phyloP scores from a whole-genome alignment of 2,113 vertebrate genomes.

The Microtus richardsoni region DNA sequence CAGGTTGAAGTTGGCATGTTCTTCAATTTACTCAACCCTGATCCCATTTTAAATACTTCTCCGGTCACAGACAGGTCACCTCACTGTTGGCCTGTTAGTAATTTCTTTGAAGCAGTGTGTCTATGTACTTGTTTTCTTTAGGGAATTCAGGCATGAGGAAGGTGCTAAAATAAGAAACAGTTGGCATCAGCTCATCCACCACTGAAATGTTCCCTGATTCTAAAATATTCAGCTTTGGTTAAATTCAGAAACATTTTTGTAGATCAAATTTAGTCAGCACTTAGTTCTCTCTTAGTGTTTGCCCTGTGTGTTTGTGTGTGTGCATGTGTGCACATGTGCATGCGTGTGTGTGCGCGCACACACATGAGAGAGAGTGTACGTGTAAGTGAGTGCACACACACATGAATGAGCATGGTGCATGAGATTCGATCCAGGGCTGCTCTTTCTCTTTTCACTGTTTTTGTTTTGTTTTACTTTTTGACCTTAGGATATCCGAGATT shows the following conservation, averaged over 20 bases:
- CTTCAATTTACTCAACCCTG: background rate
- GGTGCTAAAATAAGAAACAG: background rate
- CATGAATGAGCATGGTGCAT: background rate
- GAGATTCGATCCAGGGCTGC: background rate
- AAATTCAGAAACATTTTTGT: background rate
- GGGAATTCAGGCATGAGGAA: background rate
- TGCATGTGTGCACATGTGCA: background rate
- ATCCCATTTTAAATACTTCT: background rate
- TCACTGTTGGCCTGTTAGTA: background rate
- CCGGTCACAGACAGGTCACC: background rate
- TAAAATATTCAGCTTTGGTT: background rate
- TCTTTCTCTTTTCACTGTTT: background rate
- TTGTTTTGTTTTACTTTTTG: background rate
- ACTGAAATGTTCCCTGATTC: slow-evolving; percentile 32
- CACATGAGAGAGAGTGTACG: too few relatives aligned
- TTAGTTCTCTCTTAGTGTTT: slow-evolving; percentile 51
- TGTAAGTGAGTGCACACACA: background rate
- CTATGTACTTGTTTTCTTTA: slow-evolving; percentile 17
- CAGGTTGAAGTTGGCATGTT: background rate
- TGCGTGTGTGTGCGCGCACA: background rate
- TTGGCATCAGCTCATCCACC: background rate
- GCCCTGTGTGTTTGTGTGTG: background rate
- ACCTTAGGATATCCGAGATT: slow-evolving; percentile 83
- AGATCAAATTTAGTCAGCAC: background rate
- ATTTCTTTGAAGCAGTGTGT: background rate